These are phyloP conservation scores for Macropus fuliginosus DNA, from an alignment of 2,797 vertebrate species.

Conservation along the genomic window DNA sequence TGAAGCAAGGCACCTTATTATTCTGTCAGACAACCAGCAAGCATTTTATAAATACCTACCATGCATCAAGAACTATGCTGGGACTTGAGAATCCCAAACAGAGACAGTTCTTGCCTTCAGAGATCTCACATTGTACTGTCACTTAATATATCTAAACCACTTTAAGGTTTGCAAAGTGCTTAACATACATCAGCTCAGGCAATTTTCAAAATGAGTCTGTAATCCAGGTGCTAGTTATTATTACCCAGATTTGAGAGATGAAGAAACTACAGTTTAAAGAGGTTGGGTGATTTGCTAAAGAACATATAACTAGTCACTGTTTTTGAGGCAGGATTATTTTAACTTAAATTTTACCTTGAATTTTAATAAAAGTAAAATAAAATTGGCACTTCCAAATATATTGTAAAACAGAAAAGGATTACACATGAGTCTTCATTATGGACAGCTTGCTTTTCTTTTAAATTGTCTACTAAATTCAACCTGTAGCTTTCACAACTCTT, in stretches of 20 bases:
- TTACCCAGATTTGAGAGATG: constrained; percentile 2
- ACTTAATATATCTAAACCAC: neutral
- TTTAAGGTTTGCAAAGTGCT: neutral
- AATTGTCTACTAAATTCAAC: neutral
- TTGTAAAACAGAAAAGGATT: neutral
- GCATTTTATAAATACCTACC: neutral
- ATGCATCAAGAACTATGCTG: too few species aligned
- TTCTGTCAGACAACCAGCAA: neutral
- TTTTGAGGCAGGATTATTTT: neutral
- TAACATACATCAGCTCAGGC: neutral
- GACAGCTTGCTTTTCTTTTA: neutral
- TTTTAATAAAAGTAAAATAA: neutral
- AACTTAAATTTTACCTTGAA: neutral
- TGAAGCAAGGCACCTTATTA: neutral
- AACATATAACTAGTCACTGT: neutral
- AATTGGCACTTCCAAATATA: neutral
- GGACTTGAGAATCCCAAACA: neutral
- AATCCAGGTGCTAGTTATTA: neutral
- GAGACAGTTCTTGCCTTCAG: neutral
- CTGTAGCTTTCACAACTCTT: neutral
- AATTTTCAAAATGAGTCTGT: neutral
- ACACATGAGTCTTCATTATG: neutral
- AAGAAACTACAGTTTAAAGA: neutral
- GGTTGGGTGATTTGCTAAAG: neutral
- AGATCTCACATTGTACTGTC: neutral